These are phyloP conservation scores for Pristis pectinata DNA, from an alignment of 2,797 vertebrate species.

Conservation along the genomic window DNA sequence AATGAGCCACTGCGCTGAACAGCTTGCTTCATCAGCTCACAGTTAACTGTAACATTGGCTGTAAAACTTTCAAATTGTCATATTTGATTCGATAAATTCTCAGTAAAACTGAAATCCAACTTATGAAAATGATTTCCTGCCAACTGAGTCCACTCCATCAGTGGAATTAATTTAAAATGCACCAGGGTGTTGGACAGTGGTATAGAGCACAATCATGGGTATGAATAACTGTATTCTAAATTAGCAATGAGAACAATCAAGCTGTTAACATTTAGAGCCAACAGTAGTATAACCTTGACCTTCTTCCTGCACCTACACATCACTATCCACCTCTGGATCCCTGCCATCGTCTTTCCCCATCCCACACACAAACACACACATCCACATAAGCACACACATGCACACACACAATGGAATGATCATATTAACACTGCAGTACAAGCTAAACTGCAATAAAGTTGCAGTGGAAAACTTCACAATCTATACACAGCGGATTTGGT, in stretches of 20 bases:
- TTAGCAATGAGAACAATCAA: background rate
- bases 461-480: background rate
- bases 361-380: background rate
- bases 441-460: background rate
- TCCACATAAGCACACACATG: no score
- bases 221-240: background rate
- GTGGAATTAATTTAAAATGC: background rate
- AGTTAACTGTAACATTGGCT: background rate
- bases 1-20: background rate
- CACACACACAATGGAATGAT: background rate
- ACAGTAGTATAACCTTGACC: background rate
- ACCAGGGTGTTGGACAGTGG: background rate
- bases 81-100: background rate
- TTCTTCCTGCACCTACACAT: background rate
- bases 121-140: background rate
- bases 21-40: background rate
- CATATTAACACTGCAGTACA: background rate
- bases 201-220: background rate
- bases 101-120: background rate
- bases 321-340: no score
- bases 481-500: background rate
- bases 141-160: background rate
- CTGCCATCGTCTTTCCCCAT: background rate
- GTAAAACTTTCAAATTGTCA: background rate
- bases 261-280: background rate